These are phyloP conservation scores for Crotalus tigris DNA, from an alignment of 2,113 vertebrate species.

Conservation along the genomic window DNA sequence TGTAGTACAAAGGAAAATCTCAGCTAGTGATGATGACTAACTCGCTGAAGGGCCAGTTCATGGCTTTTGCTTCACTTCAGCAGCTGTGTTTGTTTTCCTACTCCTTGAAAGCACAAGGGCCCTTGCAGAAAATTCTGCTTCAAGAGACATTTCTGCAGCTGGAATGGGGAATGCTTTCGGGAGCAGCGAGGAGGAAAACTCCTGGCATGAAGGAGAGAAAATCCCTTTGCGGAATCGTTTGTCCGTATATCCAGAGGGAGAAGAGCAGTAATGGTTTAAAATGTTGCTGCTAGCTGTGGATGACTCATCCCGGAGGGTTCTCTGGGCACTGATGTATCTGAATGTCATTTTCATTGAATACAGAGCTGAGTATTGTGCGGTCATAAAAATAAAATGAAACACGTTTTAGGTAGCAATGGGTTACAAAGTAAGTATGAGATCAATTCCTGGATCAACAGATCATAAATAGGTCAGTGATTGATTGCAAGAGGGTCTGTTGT, in stretches of 20 bases:
- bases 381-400: background rate
- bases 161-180: rapidly evolving
- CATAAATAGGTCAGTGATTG: background rate
- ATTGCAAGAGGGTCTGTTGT: background rate
- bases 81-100: background rate
- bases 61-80: background rate
- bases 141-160: background rate
- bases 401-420: background rate
- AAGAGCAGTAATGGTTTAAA: slow-evolving; percentile 27
- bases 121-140: background rate
- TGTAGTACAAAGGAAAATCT: background rate
- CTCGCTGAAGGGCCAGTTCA: background rate
- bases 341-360: background rate
- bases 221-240: slow-evolving; percentile 18
- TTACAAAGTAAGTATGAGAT: background rate
- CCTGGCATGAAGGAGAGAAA: background rate
- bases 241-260: slow-evolving; percentile 9
- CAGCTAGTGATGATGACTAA: slow-evolving; percentile 24
- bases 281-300: background rate
- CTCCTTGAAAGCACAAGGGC: background rate
- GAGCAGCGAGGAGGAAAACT: background rate
- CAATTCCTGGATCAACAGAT: background rate
- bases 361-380: background rate
- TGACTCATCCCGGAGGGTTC: background rate
- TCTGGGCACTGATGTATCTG: background rate